Evolutionary conservation across 2,113 vertebrate species (phyloP), one percentile per base, ranked within the genome.

Genomic region (Laterallus jamaicensis): DNA sequence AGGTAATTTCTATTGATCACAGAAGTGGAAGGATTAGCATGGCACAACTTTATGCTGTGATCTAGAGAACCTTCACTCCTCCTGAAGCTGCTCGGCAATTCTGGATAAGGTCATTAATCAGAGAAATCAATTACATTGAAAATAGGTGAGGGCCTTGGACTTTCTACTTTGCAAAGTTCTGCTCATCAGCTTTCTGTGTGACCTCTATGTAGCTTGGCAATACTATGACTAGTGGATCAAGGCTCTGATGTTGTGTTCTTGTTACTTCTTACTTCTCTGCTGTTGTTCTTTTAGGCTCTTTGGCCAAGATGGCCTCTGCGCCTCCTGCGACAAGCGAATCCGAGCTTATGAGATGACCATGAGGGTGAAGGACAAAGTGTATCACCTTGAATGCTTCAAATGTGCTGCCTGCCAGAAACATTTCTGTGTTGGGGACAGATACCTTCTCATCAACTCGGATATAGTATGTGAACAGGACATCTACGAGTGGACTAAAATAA

Each of bases 401-500:
- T 99, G 99, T 1, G 99, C 99, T 0, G 99, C 99, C 92, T 99
- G 99, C 97, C 99, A 99, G 98, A 99, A 99, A 95, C 99, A 99
- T 66, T 99, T 99, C 98, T 99, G 99, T 5, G 99, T 99, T 4
- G 99, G 99, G 7, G 99, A 99, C 97, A 99, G 99, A 73, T 99
- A 99, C 96, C 98, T 99, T 87, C 99, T 99, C 97, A 99, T 99
- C 98, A 99, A 99, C 98, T 99, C 99, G 0, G 99, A 99, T 98
- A 99, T 99, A 94, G 99, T 99, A 73, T 99, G 99, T 4, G 99
- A 99, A 94, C 99, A 99, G 98, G 99, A 99, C 98, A 99, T 99
- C 98, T 99, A 99, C 7, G 99, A 99, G 98, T 99, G 99, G 99
- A 99, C 99, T 97, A 99, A 99, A 97, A 98, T 99, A 86, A 99